These are phyloP conservation scores for Apostichopus californicus DNA, from an alignment of 35 echinoderm and acorn worm species.

Conservation along the genomic window DNA sequence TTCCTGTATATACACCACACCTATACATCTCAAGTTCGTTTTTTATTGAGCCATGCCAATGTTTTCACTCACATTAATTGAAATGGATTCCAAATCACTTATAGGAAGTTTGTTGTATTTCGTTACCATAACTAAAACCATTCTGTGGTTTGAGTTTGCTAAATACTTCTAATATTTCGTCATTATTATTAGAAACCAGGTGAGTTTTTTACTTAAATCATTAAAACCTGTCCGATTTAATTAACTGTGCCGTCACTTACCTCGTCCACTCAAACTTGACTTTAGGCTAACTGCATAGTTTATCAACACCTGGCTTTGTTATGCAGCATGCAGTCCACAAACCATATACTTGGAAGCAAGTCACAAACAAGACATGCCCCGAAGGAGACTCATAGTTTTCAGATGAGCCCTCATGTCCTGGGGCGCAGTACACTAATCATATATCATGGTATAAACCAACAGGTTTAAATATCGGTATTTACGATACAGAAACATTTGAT, in stretches of 20 bases:
- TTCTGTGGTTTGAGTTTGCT: not conserved
- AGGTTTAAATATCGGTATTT: too few species aligned
- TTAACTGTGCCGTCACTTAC: not conserved
- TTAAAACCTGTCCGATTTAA: constrained; percentile 7
- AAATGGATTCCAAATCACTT: too few species aligned
- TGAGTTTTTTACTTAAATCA: constrained; percentile 2
- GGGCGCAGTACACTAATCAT: not conserved
- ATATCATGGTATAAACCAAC: too few species aligned
- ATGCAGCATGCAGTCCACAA: not conserved
- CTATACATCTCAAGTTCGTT: too few species aligned
- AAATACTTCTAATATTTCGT: not conserved
- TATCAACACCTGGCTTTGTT: constrained; percentile 36
- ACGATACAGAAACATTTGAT: too few species aligned
- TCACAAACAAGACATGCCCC: constrained; percentile 21
- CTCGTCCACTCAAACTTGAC: constrained; percentile 28
- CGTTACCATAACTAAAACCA: not conserved
- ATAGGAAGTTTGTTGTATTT: too few species aligned
- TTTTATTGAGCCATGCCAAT: too few species aligned
- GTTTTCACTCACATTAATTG: too few species aligned
- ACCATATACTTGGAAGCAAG: not conserved
- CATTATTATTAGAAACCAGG: constrained; percentile 7
- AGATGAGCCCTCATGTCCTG: constrained; percentile 1
- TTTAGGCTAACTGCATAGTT: constrained; percentile 41
- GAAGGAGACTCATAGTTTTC: constrained; percentile 26
- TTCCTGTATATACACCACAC: too few species aligned